Evolutionary conservation across 2,113 vertebrate genomes (phyloP).

Genomic region (Rostratula benghalensis): DNA sequence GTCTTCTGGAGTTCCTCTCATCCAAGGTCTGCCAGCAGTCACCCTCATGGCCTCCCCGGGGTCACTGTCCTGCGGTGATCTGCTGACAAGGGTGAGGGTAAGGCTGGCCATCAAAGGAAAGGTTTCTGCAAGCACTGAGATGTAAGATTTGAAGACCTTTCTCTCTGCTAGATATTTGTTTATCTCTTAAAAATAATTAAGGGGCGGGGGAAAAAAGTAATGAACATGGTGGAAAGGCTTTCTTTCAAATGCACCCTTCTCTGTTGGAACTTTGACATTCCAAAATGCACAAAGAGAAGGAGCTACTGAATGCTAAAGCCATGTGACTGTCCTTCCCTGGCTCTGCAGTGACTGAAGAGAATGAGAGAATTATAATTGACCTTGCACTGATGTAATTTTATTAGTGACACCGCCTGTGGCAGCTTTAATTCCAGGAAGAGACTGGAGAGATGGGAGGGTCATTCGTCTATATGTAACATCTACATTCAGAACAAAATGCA

Average conservation of each 20-base stretch:
- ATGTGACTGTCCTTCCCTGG: neutral
- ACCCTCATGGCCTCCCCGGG: rapidly evolving
- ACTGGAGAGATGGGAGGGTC: neutral
- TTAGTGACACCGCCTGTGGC: neutral
- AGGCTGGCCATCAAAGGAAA: neutral
- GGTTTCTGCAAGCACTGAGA: neutral
- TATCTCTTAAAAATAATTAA: neutral
- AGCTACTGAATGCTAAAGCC: neutral
- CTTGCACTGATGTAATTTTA: neutral
- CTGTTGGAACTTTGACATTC: neutral
- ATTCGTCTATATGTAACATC: neutral
- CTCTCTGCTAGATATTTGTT: neutral
- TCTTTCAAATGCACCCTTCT: neutral
- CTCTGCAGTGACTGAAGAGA: neutral
- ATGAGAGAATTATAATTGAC: neutral
- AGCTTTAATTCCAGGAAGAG: neutral
- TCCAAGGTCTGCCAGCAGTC: rapidly evolving
- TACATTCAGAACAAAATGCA: neutral
- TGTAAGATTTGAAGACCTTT: neutral
- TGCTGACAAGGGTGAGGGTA: neutral
- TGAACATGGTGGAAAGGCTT: rapidly evolving
- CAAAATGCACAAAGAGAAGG: neutral
- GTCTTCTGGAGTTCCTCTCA: neutral
- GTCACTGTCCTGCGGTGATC: neutral
- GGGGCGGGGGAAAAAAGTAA: neutral